Evolutionary conservation across 37 sponge, comb jelly and placozoan genomes (phyloP), one percentile per base, ranked within the genome.

Genomic region (Halisarca cf. caerulea): DNA sequence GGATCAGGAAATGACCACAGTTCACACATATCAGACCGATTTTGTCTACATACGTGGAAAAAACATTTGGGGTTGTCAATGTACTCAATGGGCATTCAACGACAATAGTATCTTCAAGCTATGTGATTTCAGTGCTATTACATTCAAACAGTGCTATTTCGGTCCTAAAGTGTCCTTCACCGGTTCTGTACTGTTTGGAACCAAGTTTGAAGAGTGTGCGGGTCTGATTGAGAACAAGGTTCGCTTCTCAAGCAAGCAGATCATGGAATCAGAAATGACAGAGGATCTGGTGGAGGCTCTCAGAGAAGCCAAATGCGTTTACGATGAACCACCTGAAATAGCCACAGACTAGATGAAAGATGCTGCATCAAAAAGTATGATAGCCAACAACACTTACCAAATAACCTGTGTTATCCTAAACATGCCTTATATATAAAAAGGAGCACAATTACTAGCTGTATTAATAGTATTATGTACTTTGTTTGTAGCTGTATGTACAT

Each of bases 241-340:
- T 83, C 18, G 92, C 92, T 54, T 89, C 84, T 30, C 78, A 39
- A 83, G 79, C 83, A 47, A 74, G 7, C 77, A 74, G 45, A 4
- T 74, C 7, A 74, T 40, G 45, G 77, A 74, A 7, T 44, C 45
- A 2, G 77, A 40, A 21, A 43, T 44, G 45, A 40, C 32, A 8
- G 77, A 44, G 23, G 77, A 74, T 2, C 6, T 74, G 25, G 45
- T 74, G 2, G 77, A 37, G 17, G 77, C 77, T 18, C 45, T 74
- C 42, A 3, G 77, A 40, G 6, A 74, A 43, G 77, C 77, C 41
- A 44, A 37, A 40, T 74, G 77, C 25, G 24, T 41, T 42, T 43
- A 41, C 6, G 77, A 36, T 44, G 77, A 74, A n/a, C 39, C 32
- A n/a, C 18, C 17, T 20, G 77, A 74, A 21, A 74, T 74, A 36